A percentile compares a stretch with the other conserved stretches of the same genome.
Evolutionary conservation across 2,113 vertebrate genomes (phyloP).

Genomic region (Coreoperca whiteheadi): DNA sequence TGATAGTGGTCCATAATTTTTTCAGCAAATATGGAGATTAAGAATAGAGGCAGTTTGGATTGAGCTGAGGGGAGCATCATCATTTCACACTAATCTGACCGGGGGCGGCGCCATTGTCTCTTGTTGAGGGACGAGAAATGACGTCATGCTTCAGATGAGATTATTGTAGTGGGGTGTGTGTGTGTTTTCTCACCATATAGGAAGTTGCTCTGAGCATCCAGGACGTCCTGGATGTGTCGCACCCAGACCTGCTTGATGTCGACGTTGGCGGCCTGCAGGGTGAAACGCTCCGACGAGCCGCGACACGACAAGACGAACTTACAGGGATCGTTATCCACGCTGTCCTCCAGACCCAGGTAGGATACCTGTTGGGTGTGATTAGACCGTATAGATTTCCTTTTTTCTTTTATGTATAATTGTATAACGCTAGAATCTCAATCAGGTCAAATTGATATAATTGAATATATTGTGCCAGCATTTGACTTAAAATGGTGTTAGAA

Average conservation of each 20-base stretch:
- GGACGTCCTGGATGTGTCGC: constrained; percentile 91
- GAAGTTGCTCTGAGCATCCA: constrained; percentile 96
- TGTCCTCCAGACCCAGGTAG: constrained; percentile 92
- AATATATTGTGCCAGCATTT: no score
- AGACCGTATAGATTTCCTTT: neutral
- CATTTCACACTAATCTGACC: no score
- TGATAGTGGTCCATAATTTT: no score
- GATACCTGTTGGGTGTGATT: constrained; percentile 86
- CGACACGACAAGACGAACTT: constrained; percentile 93
- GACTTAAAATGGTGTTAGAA: neutral
- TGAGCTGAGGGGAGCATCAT: no score
- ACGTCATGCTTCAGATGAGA: neutral
- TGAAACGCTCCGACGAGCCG: constrained; percentile 91
- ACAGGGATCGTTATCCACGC: constrained; percentile 93
- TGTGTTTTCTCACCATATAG: constrained; percentile 87
- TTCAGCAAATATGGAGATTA: no score
- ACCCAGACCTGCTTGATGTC: constrained; percentile 97
- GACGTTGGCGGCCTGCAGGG: constrained; percentile 94
- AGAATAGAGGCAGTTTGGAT: no score
- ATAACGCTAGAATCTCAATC: neutral
- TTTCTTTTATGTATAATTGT: neutral
- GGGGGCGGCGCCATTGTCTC: neutral
- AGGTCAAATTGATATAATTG: neutral
- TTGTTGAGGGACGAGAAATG: neutral
- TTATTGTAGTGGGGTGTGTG: neutral